Percentiles rank a stretch among this genome's conserved stretches.
Evolutionary conservation across 2,797 vertebrate species (phyloP).

Genomic region (Notolabrus celidotus): DNA sequence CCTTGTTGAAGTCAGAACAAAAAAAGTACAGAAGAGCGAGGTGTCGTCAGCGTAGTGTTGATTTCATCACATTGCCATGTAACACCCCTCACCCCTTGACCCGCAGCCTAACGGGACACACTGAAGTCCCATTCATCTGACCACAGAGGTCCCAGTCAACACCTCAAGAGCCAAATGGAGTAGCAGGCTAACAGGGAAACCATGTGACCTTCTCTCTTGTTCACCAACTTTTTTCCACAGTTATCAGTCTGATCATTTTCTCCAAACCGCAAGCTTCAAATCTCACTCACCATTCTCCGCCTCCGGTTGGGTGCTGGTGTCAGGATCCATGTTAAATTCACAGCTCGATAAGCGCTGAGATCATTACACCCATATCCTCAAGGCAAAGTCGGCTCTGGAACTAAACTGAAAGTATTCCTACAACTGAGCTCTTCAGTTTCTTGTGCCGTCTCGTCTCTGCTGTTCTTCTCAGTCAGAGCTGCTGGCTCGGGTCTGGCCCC

Average conservation of each 20-base stretch:
- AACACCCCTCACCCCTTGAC: slow-evolving; percentile 55
- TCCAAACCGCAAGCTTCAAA: slow-evolving; percentile 5
- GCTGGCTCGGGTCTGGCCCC: slow-evolving; percentile 70
- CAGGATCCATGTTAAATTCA: slow-evolving; percentile 89
- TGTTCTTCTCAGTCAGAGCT: slow-evolving; percentile 53
- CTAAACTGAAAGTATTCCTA: slow-evolving; percentile 8
- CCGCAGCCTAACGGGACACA: slow-evolving; percentile 49
- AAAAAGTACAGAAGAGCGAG: neutral
- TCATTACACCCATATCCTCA: slow-evolving; percentile 66
- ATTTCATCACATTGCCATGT: slow-evolving; percentile 64
- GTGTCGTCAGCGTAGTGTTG: slow-evolving; percentile 35
- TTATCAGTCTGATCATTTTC: slow-evolving; percentile 18
- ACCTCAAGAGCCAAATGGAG: slow-evolving; percentile 50
- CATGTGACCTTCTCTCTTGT: slow-evolving; percentile 46
- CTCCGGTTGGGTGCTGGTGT: slow-evolving; percentile 86
- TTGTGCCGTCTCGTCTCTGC: slow-evolving; percentile 15
- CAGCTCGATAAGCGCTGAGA: slow-evolving; percentile 57
- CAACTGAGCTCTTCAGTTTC: slow-evolving; percentile 23
- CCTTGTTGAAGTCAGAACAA: neutral
- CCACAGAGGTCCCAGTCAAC: slow-evolving; percentile 70
- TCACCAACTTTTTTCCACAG: slow-evolving; percentile 40
- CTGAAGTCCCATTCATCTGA: slow-evolving; percentile 73
- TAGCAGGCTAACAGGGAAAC: slow-evolving; percentile 43
- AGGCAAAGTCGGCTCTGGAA: slow-evolving; percentile 31
- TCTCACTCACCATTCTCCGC: slow-evolving; percentile 89